Conservation (phyloP, 2,113 vertebrate genomes). For the Albula goreensis region DNA sequence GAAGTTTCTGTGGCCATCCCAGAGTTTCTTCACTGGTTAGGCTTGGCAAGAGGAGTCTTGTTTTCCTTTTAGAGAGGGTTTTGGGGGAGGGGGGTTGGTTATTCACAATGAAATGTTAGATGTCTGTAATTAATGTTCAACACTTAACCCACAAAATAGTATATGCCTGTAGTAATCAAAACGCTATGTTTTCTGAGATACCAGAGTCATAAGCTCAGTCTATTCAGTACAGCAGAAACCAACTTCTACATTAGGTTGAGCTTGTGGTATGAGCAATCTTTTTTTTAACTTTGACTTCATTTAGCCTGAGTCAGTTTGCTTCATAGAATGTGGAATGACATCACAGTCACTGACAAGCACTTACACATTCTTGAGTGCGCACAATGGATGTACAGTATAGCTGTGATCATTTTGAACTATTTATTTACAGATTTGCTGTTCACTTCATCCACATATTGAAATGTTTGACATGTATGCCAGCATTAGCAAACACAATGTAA, state of each 20-base stretch:
- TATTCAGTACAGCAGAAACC: background rate
- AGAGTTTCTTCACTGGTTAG: conserved; percentile 24
- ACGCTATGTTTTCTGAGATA: background rate
- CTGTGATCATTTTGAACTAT: background rate
- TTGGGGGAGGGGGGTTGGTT: background rate
- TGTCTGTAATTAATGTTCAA: conserved; percentile 5
- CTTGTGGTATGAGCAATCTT: background rate
- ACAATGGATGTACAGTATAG: background rate
- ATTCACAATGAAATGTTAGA: background rate
- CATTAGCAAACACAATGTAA: background rate
- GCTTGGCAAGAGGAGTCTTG: conserved; percentile 21
- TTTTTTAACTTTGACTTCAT: background rate
- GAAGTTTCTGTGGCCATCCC: conserved; percentile 38
- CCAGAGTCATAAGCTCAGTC: background rate
- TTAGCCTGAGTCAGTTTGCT: background rate
- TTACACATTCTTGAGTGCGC: background rate
- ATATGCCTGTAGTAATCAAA: background rate
- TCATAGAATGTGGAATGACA: background rate
- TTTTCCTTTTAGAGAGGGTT: background rate
- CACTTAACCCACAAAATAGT: conserved; percentile 1
- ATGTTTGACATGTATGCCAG: background rate
- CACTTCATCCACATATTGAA: background rate
- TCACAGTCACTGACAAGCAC: background rate
- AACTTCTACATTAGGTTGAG: background rate
- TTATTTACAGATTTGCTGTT: conserved; percentile 10